Evolutionary conservation across 2,888 invertebrate species (phyloP).

Genomic region (Drosophila tanythrix): DNA sequence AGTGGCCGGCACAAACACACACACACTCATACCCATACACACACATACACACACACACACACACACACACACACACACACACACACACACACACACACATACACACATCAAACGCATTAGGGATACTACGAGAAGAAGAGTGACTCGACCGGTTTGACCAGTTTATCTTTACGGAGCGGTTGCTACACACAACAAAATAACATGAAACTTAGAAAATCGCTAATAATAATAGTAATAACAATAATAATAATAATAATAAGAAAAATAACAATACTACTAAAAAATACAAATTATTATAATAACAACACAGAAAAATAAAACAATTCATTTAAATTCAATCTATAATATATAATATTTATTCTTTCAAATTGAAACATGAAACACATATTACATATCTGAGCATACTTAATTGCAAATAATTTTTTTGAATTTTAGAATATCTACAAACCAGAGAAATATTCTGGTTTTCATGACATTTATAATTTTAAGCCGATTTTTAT

Average conservation of each 20-base stretch:
- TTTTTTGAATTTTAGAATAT: neutral
- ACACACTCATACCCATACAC: neutral
- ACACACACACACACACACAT: neutral
- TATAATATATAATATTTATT: too few relatives aligned
- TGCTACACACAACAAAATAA: neutral
- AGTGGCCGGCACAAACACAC: constrained; percentile 18
- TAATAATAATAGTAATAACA: neutral
- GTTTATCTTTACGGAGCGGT: constrained; percentile 38
- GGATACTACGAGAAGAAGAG: constrained; percentile 1
- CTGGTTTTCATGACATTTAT: neutral
- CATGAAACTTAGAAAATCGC: neutral
- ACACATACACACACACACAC: constrained; percentile 5
- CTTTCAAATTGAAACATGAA: neutral
- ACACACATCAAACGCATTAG: constrained; percentile 1
- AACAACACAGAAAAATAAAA: too few relatives aligned
- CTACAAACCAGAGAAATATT: neutral
- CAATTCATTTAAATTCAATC: too few relatives aligned
- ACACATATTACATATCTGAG: too few relatives aligned
- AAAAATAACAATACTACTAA: neutral
- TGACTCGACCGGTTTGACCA: constrained; percentile 72
- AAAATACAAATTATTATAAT: neutral
- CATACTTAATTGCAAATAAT: too few relatives aligned
- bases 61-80: constrained; percentile 4
- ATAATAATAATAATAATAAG: neutral
- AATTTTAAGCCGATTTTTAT: neutral